A percentile compares a stretch with the other conserved stretches of the same genome.
Evolutionary conservation across 1,140 invertebrate species (phyloP).

Genomic region (Harpegnathos saltator): DNA sequence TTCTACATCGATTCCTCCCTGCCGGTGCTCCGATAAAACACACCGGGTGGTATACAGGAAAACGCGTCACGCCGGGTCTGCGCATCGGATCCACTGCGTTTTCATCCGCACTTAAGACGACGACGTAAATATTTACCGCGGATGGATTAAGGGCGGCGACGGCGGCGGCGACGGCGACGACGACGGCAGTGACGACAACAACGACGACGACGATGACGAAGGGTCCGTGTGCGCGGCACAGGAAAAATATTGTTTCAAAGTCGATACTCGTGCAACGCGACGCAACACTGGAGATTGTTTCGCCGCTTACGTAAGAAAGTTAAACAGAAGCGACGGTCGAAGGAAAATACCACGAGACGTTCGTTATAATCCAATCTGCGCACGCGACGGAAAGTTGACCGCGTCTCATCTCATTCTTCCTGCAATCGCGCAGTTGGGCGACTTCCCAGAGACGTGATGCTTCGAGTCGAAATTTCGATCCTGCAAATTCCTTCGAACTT

Average conservation of each 20-base stretch:
- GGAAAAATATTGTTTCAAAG: slow-evolving; percentile 59
- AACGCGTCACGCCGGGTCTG: background rate
- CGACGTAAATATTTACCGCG: slow-evolving; percentile 52
- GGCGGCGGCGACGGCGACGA: background rate
- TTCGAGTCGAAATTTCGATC: no score
- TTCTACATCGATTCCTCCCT: slow-evolving; percentile 45
- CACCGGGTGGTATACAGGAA: background rate
- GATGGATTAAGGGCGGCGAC: slow-evolving; percentile 28
- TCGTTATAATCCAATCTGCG: no score
- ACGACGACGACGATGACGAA: background rate
- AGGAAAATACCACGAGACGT: no score
- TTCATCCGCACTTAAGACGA: slow-evolving; percentile 60
- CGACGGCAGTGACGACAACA: background rate
- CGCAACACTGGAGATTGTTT: slow-evolving; percentile 38
- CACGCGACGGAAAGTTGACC: no score
- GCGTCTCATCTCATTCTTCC: no score
- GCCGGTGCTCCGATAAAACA: slow-evolving; percentile 9
- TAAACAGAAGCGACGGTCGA: slow-evolving; percentile 21
- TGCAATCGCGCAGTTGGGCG: no score
- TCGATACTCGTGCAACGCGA: slow-evolving; percentile 24
- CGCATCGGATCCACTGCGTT: slow-evolving; percentile 44
- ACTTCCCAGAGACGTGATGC: no score
- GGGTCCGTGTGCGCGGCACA: background rate
- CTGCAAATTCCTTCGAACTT: no score
- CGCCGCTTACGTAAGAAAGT: slow-evolving; percentile 53